Evolutionary conservation across 2,113 vertebrate species (phyloP).

Genomic region (Puffinus mauretanicus): DNA sequence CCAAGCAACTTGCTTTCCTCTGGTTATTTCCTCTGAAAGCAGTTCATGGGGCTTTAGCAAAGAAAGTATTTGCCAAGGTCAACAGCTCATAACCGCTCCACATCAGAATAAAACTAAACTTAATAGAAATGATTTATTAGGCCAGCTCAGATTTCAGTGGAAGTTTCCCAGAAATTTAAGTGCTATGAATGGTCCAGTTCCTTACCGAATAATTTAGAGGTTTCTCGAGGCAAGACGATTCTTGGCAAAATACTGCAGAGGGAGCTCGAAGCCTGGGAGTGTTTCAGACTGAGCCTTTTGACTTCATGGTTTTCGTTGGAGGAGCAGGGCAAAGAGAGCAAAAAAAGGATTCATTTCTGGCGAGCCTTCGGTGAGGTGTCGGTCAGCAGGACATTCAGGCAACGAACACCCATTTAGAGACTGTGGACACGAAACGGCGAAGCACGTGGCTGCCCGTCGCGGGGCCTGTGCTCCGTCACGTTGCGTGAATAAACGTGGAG

Average conservation of each 20-base stretch:
- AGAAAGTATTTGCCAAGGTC: background rate
- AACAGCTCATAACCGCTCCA: background rate
- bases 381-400: background rate
- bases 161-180: background rate
- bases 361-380: background rate
- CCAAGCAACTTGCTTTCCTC: background rate
- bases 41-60: background rate
- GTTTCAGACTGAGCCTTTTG: background rate
- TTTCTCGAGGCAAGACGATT: background rate
- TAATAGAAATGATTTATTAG: background rate
- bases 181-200: background rate
- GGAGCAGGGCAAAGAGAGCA: background rate
- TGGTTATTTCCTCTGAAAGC: background rate
- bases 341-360: background rate
- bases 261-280: constrained; percentile 56
- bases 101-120: background rate
- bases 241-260: constrained; percentile 32
- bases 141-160: background rate
- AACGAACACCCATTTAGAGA: background rate
- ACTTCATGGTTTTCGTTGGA: background rate
- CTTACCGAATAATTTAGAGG: background rate
- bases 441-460: rapidly evolving
- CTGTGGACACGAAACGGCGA: rapidly evolving
- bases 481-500: background rate
- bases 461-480: rapidly evolving